These are phyloP conservation scores for Clistopyga incitator DNA, from an alignment of 2,888 invertebrate species.

Conservation along the genomic window DNA sequence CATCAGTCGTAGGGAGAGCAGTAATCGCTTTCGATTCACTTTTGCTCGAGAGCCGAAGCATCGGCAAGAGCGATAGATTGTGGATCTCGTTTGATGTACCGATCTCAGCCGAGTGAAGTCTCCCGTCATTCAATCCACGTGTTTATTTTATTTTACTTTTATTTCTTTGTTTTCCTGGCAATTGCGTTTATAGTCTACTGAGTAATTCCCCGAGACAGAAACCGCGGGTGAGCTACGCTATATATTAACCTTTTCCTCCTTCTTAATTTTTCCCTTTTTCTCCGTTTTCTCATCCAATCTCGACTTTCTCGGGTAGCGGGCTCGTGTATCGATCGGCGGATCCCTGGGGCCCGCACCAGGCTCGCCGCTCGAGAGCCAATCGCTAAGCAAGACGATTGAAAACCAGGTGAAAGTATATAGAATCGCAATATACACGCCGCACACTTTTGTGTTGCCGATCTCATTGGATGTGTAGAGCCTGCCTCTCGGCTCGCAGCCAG, in stretches of 20 bases:
- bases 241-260: conserved; percentile 41
- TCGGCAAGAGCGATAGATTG: conserved; percentile 9
- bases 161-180: conserved; percentile 2
- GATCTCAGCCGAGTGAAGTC: conserved; percentile 9
- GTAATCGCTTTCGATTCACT: conserved; percentile 64
- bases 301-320: conserved; percentile 36
- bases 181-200: conserved; percentile 21
- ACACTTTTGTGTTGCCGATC: conserved; percentile 9
- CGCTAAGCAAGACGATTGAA: conserved; percentile 38
- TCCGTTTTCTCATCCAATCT: conserved; percentile 41
- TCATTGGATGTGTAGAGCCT: not conserved
- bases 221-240: conserved; percentile 37
- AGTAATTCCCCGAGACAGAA: conserved; percentile 49
- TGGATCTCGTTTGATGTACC: conserved; percentile 6
- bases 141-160: too few relatives aligned
- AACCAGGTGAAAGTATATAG: conserved; percentile 60
- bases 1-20: conserved; percentile 3
- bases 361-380: conserved; percentile 28
- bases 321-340: conserved; percentile 56
- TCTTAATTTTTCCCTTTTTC: conserved; percentile 38
- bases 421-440: conserved; percentile 29
- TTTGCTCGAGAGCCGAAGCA: conserved; percentile 57
- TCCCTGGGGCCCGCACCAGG: conserved; percentile 50
- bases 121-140: conserved; percentile 22
- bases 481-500: conserved; percentile 3